Evolutionary conservation across 2,888 invertebrate genomes (phyloP).

Genomic region (Hirtodrosophila cameraria): DNA sequence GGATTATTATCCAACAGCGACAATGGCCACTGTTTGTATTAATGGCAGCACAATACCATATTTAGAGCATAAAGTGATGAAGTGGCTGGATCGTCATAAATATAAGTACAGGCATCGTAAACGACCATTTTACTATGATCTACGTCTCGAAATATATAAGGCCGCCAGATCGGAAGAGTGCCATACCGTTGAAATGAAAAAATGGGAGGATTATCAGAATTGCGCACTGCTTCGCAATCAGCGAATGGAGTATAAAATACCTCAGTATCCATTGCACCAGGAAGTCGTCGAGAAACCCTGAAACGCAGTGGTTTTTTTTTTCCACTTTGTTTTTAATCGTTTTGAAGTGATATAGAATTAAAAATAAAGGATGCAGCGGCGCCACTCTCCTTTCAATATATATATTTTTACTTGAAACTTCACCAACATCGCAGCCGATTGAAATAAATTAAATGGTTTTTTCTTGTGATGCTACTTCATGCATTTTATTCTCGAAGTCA

Average conservation of each 20-base stretch:
- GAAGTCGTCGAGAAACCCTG: background rate
- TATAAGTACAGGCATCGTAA: background rate
- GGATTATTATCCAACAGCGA: conserved; percentile 20
- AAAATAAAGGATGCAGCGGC: too few species aligned
- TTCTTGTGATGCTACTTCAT: conserved; percentile 8
- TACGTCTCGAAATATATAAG: conserved; percentile 33
- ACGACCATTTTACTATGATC: conserved; percentile 9
- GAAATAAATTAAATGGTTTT: background rate
- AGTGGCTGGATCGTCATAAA: conserved; percentile 31
- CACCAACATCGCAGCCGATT: too few species aligned
- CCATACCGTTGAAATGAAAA: conserved; percentile 4
- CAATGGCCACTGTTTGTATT: conserved; percentile 20
- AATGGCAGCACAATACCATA: conserved; percentile 35
- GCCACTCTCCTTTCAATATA: too few species aligned
- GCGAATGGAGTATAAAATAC: conserved; percentile 42
- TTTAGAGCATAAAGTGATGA: conserved; percentile 6
- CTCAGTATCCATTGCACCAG: conserved; percentile 42
- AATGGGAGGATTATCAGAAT: conserved; percentile 32
- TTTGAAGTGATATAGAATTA: too few species aligned
- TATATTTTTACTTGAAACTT: too few species aligned
- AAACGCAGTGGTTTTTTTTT: too few species aligned
- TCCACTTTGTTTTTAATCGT: too few species aligned
- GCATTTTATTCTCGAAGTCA: conserved; percentile 48
- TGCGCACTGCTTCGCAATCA: conserved; percentile 51
- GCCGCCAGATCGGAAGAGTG: conserved; percentile 39